Percentiles rank a stretch among this genome's conserved stretches.
phyloP scores from a whole-genome alignment of 2,797 vertebrate genomes.

The Rhinoraja longicauda region DNA sequence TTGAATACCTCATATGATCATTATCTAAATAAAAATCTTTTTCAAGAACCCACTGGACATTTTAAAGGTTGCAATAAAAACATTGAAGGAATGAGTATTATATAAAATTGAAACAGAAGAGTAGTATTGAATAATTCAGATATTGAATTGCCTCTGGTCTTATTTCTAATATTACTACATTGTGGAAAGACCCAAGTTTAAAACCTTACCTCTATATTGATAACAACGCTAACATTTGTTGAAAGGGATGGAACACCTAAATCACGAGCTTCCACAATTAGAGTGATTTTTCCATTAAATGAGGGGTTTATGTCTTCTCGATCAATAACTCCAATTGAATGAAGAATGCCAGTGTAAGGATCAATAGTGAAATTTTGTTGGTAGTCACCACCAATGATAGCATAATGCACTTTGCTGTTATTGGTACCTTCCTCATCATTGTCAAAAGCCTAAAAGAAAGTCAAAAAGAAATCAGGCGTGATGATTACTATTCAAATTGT shows the following conservation, averaged over 20 bases:
- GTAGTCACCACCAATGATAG: constrained; percentile 57
- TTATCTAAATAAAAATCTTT: neutral
- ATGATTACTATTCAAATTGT: neutral
- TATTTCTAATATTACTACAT: neutral
- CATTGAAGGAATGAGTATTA: neutral
- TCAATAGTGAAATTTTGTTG: constrained; percentile 74
- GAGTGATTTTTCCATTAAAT: constrained; percentile 58
- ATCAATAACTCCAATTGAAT: constrained; percentile 62
- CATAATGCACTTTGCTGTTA: constrained; percentile 71
- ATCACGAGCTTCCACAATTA: constrained; percentile 71
- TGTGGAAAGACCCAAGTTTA: neutral
- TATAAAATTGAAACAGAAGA: neutral
- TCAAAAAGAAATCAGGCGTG: neutral
- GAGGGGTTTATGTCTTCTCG: constrained; percentile 63
- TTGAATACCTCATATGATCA: neutral
- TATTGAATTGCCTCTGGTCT: neutral
- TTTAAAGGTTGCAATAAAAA: neutral
- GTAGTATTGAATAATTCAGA: neutral
- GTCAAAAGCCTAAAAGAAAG: constrained; percentile 70
- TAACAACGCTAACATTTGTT: constrained; percentile 53
- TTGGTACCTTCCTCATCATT: constrained; percentile 59
- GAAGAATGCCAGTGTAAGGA: constrained; percentile 54
- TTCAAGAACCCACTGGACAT: neutral
- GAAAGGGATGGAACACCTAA: constrained; percentile 55
- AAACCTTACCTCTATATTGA: constrained; percentile 69